Evolutionary conservation across 2,888 invertebrate species (phyloP), one percentile per base, ranked within the genome.

Genomic region (Enoplolaimus lenunculus): DNA sequence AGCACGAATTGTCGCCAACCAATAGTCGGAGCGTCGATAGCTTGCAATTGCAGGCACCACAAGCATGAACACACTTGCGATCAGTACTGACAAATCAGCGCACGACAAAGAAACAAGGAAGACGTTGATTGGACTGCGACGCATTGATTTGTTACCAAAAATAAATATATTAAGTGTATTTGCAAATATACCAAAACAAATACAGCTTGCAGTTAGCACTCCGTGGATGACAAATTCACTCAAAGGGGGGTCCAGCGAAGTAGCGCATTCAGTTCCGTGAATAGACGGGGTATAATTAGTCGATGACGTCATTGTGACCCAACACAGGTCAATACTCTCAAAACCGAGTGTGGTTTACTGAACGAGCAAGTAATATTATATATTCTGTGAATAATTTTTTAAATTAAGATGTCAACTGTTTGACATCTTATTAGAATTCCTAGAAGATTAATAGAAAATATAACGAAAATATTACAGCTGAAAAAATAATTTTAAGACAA

Each of bases 21-120:
- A 62, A 29, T 7, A 13, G 31, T 30, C 13, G 64, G 7, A 13
- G 16, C 31, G 30, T 16, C 31, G 31, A 33, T 62, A 62, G 26
- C 64, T 33, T 7, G 64, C 64, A n/a, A 62, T 62, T 29, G 64
- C 64, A 7, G 64, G 64, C 7, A 7, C 16, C 16, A 33, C 64
- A 7, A 62, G 64, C 64, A 62, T 62, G n/a, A 62, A 62, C 64
- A 62, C 31, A n/a, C 64, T 62, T 29, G 64, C n/a, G 13, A 62
- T 26, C 7, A 62, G 26, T 7, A 62, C 7, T 13, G 31, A n/a
- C 13, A 7, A 7, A 62, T 62, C 64, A 13, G 64, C 64, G 13
- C 16, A 29, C 7, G 64, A 62, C n/a, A 62, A 26, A 33, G 64
- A 29, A n/a, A 62, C 31, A n/a, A 62, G 31, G n/a, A 62, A 62